phyloP scores from a whole-genome alignment of 35 echinoderm and acorn worm species.

The Chiridota heheva region DNA sequence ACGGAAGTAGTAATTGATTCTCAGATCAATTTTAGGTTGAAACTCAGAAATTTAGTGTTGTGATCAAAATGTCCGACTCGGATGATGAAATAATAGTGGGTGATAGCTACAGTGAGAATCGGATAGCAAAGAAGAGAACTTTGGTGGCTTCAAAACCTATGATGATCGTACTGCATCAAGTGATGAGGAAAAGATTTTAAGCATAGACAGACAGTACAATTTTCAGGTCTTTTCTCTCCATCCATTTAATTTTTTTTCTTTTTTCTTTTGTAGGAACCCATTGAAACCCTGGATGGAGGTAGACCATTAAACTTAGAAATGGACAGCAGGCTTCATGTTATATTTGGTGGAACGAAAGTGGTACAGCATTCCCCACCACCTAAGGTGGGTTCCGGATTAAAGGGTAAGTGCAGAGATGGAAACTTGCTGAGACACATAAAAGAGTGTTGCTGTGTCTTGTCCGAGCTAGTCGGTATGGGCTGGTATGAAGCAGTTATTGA shows the following conservation, averaged over 20 bases:
- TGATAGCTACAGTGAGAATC: no score
- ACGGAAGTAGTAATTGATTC: no score
- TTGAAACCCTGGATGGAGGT: constrained; percentile 64
- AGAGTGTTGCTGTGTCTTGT: not conserved
- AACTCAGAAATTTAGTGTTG: no score
- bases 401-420: constrained; percentile 38
- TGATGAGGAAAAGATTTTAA: no score
- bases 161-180: no score
- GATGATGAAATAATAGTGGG: no score
- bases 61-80: no score
- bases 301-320: constrained; percentile 50
- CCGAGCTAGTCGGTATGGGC: not conserved
- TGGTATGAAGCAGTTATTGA: not conserved
- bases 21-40: no score
- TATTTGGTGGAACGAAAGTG: constrained; percentile 96
- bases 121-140: no score
- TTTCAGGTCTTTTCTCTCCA: not conserved
- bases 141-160: no score
- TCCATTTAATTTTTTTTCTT: not conserved
- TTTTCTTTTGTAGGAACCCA: constrained; percentile 62
- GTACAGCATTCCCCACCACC: constrained; percentile 95
- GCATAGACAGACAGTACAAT: no score
- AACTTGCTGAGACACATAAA: not conserved
- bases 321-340: constrained; percentile 80
- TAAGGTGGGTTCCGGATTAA: constrained; percentile 74